Percentiles rank a stretch among this genome's conserved stretches.
Conservation (phyloP, 2,888 invertebrate genomes). For the Euproctis similis region DNA sequence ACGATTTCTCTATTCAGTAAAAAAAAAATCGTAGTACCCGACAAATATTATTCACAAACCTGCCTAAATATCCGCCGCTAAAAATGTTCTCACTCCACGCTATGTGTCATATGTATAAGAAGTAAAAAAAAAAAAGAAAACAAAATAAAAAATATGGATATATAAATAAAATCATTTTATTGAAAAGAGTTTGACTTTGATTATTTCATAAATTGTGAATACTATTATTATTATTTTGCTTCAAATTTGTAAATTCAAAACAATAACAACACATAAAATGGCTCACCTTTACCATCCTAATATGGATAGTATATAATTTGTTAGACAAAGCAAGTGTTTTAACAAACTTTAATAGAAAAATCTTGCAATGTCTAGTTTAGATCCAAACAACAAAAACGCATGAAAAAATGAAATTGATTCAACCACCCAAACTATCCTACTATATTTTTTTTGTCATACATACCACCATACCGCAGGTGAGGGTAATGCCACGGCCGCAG, state of each 20-base stretch:
- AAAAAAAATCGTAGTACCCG: conserved; percentile 26
- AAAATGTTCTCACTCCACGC: conserved; percentile 23
- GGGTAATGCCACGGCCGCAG: conserved; percentile 99
- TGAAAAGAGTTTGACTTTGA: conserved; percentile 76
- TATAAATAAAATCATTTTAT: too few species aligned
- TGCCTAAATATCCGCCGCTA: conserved; percentile 31
- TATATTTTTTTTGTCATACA: conserved; percentile 74
- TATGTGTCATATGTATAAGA: conserved; percentile 25
- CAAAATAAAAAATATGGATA: too few species aligned
- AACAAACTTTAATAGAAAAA: conserved; percentile 4
- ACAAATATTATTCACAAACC: conserved; percentile 30
- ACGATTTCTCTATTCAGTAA: conserved; percentile 32
- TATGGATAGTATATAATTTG: conserved; percentile 20
- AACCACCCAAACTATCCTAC: conserved; percentile 55
- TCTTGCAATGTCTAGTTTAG: conserved; percentile 51
- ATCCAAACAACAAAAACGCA: conserved; percentile 27
- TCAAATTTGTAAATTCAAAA: conserved; percentile 34
- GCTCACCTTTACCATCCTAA: conserved; percentile 71
- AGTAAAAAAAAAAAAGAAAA: conserved; percentile 33
- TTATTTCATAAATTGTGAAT: too few species aligned
- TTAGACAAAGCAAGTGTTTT: conserved; percentile 52
- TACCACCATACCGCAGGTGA: conserved; percentile 99
- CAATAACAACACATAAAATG: conserved; percentile 66
- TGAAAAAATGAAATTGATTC: conserved; percentile 27
- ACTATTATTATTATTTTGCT: conserved; percentile 38